A percentile compares a stretch with the other conserved stretches of the same genome.
phyloP scores from a whole-genome alignment of 2,113 vertebrate genomes.

The Otus sunia region DNA sequence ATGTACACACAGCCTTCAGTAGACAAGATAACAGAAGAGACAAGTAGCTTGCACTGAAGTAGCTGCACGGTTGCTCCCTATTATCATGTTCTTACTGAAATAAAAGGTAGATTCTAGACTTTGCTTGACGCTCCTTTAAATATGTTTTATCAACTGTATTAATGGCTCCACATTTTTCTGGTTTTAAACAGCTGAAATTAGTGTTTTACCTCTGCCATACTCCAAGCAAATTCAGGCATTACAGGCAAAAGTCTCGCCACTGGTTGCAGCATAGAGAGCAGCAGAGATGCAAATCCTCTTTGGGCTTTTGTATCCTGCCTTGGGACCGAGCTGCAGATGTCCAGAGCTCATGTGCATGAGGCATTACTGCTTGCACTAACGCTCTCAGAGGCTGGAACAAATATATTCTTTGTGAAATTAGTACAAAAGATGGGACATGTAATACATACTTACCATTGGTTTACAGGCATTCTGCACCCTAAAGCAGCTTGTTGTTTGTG shows the following conservation, averaged over 20 bases:
- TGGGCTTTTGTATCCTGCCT: neutral
- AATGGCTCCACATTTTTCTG: neutral
- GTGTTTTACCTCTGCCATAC: neutral
- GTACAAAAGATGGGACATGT: neutral
- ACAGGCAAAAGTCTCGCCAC: neutral
- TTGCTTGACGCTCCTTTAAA: neutral
- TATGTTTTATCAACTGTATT: neutral
- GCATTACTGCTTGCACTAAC: neutral
- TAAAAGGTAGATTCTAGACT: neutral
- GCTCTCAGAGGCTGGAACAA: neutral
- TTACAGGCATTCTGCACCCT: neutral
- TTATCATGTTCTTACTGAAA: neutral
- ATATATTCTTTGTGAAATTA: neutral
- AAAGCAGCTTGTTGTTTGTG: neutral
- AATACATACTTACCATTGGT: neutral
- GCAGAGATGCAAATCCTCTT: neutral
- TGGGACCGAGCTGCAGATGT: fast-evolving
- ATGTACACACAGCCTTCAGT: neutral
- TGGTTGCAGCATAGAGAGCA: neutral
- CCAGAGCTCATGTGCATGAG: neutral
- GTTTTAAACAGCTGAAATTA: neutral
- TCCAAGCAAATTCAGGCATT: neutral
- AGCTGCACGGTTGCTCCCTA: neutral
- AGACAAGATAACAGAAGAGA: neutral
- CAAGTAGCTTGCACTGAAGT: neutral